Evolutionary conservation across 2,888 invertebrate genomes (phyloP), one percentile per base, ranked within the genome.

Genomic region (Oeneis ivallda): DNA sequence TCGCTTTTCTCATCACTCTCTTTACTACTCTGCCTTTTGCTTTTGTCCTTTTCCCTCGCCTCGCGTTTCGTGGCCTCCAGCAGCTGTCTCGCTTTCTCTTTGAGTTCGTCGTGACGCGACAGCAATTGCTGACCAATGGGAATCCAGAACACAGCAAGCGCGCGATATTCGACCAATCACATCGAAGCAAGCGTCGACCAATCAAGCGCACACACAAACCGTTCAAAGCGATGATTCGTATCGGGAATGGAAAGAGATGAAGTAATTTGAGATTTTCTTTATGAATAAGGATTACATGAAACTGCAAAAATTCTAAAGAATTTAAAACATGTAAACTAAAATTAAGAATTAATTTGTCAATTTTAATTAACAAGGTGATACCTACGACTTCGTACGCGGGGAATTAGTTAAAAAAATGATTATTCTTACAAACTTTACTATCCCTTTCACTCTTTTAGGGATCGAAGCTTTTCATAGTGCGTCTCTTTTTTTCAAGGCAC

Each of bases 91-190:
- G 97, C 97, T 87, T 96, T 92, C 92, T 97, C 96, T 84, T 96
- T 95, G 76, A 97, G 93, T 89, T 97, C 96, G 76, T 96, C 96
- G 81, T 97, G 96, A 64, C 97, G 94, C 74, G 95, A 95, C 79
- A 95, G 91, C 82, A 95, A 91, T 90, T 95, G 94, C 96, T 96
- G 78, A 66, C 70, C 67, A 74, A 75, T 78, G 78, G 74, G 68
- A 53, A 64, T 67, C 64, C 70, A 74, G 74, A 5, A 76, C 56
- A 64, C 61, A 65, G 50, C 60, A 62, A 66, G 62, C 62, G 61
- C 45, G 45, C 50, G 50, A 66, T 52, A 37, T 57, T 58, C 52
- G 50, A 62, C 45, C 62, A 64, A 64, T 64, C 64, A 64, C 59
- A 59, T 58, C 53, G 53, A 61, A 61, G 61, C 61, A 66, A 56